Evolutionary conservation across 2,797 vertebrate genomes (phyloP).

Genomic region (Chrosomus eos): DNA sequence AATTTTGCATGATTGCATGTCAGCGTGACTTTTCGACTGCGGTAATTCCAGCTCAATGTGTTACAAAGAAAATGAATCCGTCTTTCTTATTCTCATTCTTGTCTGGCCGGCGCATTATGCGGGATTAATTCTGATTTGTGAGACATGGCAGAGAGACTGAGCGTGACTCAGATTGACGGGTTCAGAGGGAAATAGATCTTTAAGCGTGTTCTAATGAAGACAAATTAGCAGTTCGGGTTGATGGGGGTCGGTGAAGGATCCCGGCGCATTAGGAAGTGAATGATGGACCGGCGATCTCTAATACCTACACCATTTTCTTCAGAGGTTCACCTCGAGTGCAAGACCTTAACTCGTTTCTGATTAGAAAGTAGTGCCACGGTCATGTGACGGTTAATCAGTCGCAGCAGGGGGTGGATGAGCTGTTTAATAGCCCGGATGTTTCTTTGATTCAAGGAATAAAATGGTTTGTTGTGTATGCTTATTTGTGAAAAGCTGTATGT

Average conservation of each 20-base stretch:
- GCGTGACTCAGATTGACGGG: slow-evolving; percentile 43
- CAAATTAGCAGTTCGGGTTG: slow-evolving; percentile 48
- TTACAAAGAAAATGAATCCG: slow-evolving; percentile 49
- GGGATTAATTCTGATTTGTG: slow-evolving; percentile 57
- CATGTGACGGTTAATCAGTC: not conserved
- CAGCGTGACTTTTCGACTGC: slow-evolving; percentile 46
- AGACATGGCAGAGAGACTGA: slow-evolving; percentile 36
- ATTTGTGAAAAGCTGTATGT: not conserved
- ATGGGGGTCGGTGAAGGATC: slow-evolving; percentile 45
- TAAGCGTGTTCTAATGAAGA: slow-evolving; percentile 60
- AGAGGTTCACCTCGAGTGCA: slow-evolving; percentile 5
- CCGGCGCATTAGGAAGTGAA: slow-evolving; percentile 46
- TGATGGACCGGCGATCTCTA: slow-evolving; percentile 41
- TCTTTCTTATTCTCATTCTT: slow-evolving; percentile 46
- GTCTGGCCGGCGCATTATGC: slow-evolving; percentile 49
- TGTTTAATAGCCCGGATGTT: not conserved
- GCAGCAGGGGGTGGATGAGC: too few relatives aligned
- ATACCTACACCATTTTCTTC: slow-evolving; percentile 35
- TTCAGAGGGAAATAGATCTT: slow-evolving; percentile 48
- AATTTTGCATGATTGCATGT: slow-evolving; percentile 51
- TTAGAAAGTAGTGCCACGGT: not conserved
- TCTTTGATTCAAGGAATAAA: not conserved
- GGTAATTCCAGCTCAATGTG: slow-evolving; percentile 39
- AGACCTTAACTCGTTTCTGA: not conserved
- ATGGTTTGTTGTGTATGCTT: not conserved